A percentile compares a stretch with the other conserved stretches of the same genome.
phyloP scores from a whole-genome alignment of 2,797 vertebrate genomes.

The Poecilia picta region DNA sequence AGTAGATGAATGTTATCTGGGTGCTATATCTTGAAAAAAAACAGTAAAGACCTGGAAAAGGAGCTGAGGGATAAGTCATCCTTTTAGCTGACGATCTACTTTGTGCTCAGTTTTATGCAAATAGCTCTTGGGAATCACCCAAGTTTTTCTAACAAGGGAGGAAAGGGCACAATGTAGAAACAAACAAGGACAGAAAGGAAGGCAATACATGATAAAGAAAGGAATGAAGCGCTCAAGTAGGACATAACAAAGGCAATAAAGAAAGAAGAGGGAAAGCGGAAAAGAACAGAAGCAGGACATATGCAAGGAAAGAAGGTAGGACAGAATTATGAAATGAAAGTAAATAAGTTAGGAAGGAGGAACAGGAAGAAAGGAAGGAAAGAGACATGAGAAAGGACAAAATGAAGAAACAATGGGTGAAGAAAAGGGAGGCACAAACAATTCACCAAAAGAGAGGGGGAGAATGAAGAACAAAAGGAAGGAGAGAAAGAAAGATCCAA shows the following conservation, averaged over 20 bases:
- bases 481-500: not conserved
- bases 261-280: not conserved
- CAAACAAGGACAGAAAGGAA: not conserved
- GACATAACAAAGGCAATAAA: not conserved
- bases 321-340: not conserved
- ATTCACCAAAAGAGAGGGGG: not conserved
- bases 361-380: not conserved
- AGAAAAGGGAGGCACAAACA: not conserved
- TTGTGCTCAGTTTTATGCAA: not conserved
- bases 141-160: not conserved
- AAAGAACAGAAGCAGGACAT: not conserved
- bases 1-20: not conserved
- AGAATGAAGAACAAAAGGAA: not conserved
- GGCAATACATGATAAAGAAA: not conserved
- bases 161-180: not conserved
- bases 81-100: not conserved
- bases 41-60: not conserved
- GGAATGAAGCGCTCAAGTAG: not conserved
- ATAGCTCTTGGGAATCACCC: not conserved
- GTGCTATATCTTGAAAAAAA: not conserved
- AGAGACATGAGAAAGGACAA: not conserved
- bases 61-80: not conserved
- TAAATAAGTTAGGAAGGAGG: not conserved
- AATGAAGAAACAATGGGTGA: not conserved
- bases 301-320: not conserved